Evolutionary conservation across 2,888 invertebrate species (phyloP), one percentile per base, ranked within the genome.

Genomic region (Eubasilissa splendida): DNA sequence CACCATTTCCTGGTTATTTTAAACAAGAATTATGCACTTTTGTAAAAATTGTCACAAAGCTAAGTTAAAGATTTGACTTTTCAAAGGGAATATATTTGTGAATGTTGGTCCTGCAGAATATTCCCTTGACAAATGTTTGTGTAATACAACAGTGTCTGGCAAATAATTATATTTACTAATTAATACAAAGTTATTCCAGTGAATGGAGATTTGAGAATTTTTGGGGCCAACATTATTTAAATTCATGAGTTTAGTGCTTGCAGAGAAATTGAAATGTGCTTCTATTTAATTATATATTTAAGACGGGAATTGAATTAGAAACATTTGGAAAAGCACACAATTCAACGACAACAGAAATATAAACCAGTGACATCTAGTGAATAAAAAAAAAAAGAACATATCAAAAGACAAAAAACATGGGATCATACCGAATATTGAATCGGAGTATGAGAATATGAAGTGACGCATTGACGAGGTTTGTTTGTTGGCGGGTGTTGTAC

Each of bases 371-470:
- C 53, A 56, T 9, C 11, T 73, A 56, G n/a, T 58, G 33, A 73
- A 73, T 56, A 14, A 71, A 58, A 14, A 14, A 58, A 33, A 60
- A 60, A 59, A 75, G 54, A 75, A 50, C 42, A 70, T 54, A 53
- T 54, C 14, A 70, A 60, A 60, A 50, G 14, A 75, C 52, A 63
- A 75, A 60, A 60, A 63, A 75, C 60, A 75, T 75, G 75, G 75
- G 75, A 75, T 60, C 75, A 75, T 75, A 75, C 75, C 75, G 75
- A 63, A 59, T 31, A 52, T 53, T 42, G 59, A 52, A 52, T 75
- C 60, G 60, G 59, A 60, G 75, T 59, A 75, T 59, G 75, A 75
- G 60, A 75, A 75, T 75, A 52, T 52, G 75, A 60, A 50, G 60
- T 33, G 59, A 63, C 33, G 63, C 22, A 31, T 63, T 14, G 63